A percentile compares a stretch with the other conserved stretches of the same genome.
These are phyloP conservation scores for Tricholaema leucomelas DNA, from an alignment of 2,113 vertebrate species.

Conservation along the genomic window DNA sequence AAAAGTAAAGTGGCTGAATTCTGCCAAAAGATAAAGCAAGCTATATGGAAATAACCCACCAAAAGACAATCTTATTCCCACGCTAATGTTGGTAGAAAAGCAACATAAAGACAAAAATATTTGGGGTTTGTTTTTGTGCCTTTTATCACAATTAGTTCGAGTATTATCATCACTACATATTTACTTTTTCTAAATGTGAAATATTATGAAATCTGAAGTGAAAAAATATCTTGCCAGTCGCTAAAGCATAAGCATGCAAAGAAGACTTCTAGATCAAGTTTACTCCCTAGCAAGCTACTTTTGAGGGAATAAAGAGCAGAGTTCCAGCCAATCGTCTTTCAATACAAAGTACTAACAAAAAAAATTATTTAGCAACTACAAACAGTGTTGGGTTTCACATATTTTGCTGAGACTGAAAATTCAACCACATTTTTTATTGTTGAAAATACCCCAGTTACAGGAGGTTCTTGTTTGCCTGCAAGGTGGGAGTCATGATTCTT, in stretches of 20 bases:
- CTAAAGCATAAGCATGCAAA: background rate
- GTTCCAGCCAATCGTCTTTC: background rate
- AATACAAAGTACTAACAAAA: background rate
- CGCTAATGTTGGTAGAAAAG: background rate
- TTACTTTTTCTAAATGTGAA: background rate
- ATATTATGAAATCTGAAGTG: background rate
- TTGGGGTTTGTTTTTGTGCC: background rate
- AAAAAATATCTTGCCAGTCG: background rate
- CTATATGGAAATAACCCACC: background rate
- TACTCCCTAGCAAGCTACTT: background rate
- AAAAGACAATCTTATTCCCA: background rate
- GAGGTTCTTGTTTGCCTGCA: slow-evolving; percentile 33
- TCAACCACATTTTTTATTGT: background rate
- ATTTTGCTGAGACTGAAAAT: background rate
- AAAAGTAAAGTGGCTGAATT: background rate
- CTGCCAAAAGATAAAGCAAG: background rate
- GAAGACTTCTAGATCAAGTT: background rate
- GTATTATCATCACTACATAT: background rate
- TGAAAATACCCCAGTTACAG: background rate
- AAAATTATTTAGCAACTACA: background rate
- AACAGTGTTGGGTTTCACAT: background rate
- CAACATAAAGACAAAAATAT: background rate
- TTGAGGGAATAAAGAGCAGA: background rate
- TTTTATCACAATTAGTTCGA: background rate
- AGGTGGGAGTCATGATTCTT: slow-evolving; percentile 66